These are phyloP conservation scores for Sericinus montela DNA, from an alignment of 2,888 invertebrate species.

Conservation along the genomic window DNA sequence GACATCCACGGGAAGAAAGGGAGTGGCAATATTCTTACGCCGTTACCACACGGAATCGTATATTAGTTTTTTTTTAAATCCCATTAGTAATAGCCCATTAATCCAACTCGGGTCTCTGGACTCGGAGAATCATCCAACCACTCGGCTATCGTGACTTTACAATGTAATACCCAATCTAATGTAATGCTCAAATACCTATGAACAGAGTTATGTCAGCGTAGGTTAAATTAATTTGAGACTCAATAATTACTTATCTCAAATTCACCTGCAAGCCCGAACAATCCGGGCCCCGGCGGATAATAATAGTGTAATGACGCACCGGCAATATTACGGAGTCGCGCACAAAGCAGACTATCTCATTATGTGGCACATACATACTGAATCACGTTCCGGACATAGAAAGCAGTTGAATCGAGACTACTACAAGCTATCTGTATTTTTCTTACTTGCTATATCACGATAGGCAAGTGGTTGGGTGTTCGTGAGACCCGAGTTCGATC, in stretches of 20 bases:
- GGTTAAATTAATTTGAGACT: constrained; percentile 4
- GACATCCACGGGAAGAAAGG: too few relatives aligned
- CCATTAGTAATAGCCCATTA: too few relatives aligned
- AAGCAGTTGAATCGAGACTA: constrained; percentile 33
- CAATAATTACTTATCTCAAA: constrained; percentile 9
- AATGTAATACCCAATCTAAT: neutral
- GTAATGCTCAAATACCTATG: neutral
- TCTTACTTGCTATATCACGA: too few relatives aligned
- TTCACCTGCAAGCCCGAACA: constrained; percentile 11
- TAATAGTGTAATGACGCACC: constrained; percentile 31
- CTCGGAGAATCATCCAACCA: too few relatives aligned
- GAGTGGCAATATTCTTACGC: too few relatives aligned
- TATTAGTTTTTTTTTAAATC: too few relatives aligned
- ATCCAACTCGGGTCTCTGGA: too few relatives aligned
- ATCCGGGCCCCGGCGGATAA: constrained; percentile 17
- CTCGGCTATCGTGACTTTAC: too few relatives aligned
- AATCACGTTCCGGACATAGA: constrained; percentile 40
- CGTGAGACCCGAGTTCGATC: too few relatives aligned
- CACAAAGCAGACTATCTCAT: constrained; percentile 46
- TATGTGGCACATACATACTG: constrained; percentile 55
- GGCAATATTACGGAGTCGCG: constrained; percentile 25
- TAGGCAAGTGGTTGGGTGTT: too few relatives aligned
- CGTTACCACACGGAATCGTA: too few relatives aligned
- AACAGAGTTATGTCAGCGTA: neutral
- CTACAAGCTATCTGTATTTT: neutral